Percentiles rank a stretch among this genome's conserved stretches.
Evolutionary conservation across 1,140 invertebrate genomes (phyloP).

Genomic region (Musca domestica): DNA sequence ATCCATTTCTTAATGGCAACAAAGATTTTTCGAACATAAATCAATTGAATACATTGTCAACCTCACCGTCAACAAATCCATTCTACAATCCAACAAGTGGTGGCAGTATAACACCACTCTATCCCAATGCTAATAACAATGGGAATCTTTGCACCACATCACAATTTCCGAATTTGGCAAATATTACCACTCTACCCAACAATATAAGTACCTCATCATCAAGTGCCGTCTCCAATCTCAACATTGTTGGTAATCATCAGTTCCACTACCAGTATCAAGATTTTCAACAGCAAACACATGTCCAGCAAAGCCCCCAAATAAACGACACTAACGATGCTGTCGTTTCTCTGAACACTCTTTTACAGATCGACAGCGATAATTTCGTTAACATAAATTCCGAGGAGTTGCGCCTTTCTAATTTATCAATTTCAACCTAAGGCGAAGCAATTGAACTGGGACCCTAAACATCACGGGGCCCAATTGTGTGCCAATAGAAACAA

Average conservation of each 20-base stretch:
- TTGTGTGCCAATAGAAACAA: no score
- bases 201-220: background rate
- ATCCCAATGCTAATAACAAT: background rate
- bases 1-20: background rate
- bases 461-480: no score
- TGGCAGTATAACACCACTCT: slow-evolving; percentile 17
- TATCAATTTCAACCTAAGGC: slow-evolving; percentile 12
- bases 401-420: slow-evolving; percentile 2
- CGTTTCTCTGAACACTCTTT: no score
- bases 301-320: background rate
- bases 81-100: slow-evolving; percentile 17
- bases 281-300: background rate
- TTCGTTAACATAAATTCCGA: slow-evolving; percentile 4
- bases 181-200: background rate
- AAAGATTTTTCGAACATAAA: background rate
- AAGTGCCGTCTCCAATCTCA: background rate
- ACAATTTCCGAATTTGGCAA: background rate
- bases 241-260: background rate
- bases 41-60: background rate
- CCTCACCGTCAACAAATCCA: background rate
- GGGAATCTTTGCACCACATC: no score
- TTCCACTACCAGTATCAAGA: background rate
- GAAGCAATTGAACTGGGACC: no score
- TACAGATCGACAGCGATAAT: background rate
- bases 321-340: no score